Base-by-base conservation (phyloP, 2,888 invertebrate genomes). In the Drosophila hawaiiensis region DNA sequence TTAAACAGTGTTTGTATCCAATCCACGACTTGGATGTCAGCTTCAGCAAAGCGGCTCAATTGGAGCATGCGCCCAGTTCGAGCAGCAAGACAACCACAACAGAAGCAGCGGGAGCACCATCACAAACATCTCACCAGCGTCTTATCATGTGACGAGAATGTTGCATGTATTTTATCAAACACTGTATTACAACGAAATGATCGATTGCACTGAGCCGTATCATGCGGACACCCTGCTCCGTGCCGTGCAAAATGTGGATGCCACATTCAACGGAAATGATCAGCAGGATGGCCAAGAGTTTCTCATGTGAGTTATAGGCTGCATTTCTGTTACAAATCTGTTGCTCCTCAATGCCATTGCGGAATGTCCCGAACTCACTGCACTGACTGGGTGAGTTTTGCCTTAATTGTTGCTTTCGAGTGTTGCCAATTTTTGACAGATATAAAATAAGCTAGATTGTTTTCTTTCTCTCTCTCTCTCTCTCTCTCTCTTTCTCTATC, bases 241-340 rank as follows among this genome's bases (percentile, higher is more conserved):
- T 81, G 97, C 97, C 10, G 95, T 97, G 25, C 95, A 97, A 93
- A 97, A 96, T 87, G 95, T 96, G 31, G 96, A 95, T 91, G 94
- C 95, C 59, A 95, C 96, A 90, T 96, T 96, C 92, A 95, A 96
- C 94, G 98, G 98, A 5, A 97, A 97, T 93, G 95, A 97, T 84
- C 98, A 98, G 91, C 98, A 98, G 92, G 98, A 98, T 93, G 98
- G 98, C 3, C 98, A 98, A 89, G 98, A 98, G 92, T 94, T 98
- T 80, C 94, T 97, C 67, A 31, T 31, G 31, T 9, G 31, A 1
- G 2, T 9, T 9, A 31, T 7, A 0, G 9, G 31, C 31, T 31
- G 31, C 31, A 31, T 31, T 31, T 31, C 9, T 31, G 31, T 7
- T 29, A 97, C 97, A 6, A 97, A 97, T 92, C 95, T 96, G 84